These are phyloP conservation scores for Smittia aterrima DNA, from an alignment of 2,888 invertebrate species.

Conservation along the genomic window DNA sequence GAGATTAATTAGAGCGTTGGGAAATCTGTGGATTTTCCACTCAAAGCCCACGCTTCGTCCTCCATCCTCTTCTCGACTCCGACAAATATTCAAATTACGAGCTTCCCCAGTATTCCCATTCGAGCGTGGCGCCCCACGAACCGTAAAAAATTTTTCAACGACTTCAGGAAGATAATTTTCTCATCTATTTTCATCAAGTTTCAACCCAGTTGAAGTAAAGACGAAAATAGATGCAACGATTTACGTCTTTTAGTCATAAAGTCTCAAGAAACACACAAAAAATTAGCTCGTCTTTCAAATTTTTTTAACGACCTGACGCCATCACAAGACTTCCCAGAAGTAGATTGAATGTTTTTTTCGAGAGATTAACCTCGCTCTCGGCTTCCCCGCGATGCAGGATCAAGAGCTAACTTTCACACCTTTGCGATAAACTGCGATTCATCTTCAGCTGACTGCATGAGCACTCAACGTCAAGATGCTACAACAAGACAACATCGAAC, in stretches of 20 bases:
- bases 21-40: background rate
- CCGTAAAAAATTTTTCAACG: conserved; percentile 20
- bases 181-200: conserved; percentile 10
- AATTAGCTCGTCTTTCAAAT: conserved; percentile 3
- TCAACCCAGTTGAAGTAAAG: background rate
- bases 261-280: background rate
- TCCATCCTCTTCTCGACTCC: background rate
- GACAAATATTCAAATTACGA: conserved; percentile 7
- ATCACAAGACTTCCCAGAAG: background rate
- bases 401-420: conserved; percentile 4
- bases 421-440: conserved; percentile 8
- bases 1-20: background rate
- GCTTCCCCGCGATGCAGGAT: background rate
- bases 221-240: conserved; percentile 13
- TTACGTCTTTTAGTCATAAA: conserved; percentile 14
- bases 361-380: background rate
- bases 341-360: background rate
- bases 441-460: background rate
- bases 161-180: conserved; percentile 1
- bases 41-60: background rate
- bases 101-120: background rate
- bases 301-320: background rate
- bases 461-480: background rate
- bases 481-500: background rate
- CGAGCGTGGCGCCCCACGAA: conserved; percentile 11